A percentile compares a stretch with the other conserved stretches of the same genome.
Conservation (phyloP, 2,113 vertebrate species). For the Alethe castanea region DNA sequence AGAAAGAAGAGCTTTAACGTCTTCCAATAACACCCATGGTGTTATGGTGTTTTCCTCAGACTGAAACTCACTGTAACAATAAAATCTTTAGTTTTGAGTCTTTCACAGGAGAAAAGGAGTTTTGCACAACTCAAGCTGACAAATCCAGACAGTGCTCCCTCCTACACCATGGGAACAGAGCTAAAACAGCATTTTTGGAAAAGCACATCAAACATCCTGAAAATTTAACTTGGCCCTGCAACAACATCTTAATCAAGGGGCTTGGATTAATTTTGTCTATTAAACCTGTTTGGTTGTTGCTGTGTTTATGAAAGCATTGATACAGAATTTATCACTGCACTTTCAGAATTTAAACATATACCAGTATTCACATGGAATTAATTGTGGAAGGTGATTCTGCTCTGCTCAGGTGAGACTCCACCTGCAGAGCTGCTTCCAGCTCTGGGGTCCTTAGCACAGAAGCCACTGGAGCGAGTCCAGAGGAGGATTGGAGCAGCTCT, state of each 20-base stretch:
- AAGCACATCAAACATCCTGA: neutral
- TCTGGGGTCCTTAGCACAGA: neutral
- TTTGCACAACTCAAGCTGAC: neutral
- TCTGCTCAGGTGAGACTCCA: neutral
- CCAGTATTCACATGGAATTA: neutral
- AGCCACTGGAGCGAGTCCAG: neutral
- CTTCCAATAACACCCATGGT: rapidly evolving
- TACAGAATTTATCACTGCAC: neutral
- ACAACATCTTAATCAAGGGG: neutral
- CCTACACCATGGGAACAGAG: rapidly evolving
- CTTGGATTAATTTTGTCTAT: neutral
- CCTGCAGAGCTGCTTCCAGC: neutral
- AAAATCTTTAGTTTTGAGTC: neutral
- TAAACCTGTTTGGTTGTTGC: neutral
- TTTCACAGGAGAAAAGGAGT: neutral
- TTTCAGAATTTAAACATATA: neutral
- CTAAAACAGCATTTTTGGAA: neutral
- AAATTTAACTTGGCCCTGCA: neutral
- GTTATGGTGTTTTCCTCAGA: neutral
- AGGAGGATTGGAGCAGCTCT: neutral
- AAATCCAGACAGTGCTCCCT: neutral
- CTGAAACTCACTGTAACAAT: rapidly evolving
- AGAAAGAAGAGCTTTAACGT: rapidly evolving
- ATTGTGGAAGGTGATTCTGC: neutral
- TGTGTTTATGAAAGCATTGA: rapidly evolving